Conservation (phyloP, 2,888 invertebrate genomes). For the Drosophila fungiperda region DNA sequence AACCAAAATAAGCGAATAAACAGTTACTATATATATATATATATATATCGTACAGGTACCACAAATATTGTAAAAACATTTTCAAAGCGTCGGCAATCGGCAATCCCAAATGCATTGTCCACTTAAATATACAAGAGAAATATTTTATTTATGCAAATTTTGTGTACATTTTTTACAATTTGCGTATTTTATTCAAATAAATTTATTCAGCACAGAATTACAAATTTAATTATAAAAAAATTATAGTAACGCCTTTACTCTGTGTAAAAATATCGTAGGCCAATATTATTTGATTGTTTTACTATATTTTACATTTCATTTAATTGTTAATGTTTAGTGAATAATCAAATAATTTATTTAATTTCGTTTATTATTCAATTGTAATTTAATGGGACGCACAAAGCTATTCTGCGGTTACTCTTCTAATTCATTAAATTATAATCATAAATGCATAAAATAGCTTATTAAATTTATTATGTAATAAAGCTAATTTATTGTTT, state of each 20-base stretch:
- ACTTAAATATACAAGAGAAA: slow-evolving; percentile 8
- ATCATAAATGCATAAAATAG: background rate
- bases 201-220: slow-evolving; percentile 30
- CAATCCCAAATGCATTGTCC: slow-evolving; percentile 48
- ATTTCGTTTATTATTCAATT: background rate
- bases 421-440: background rate
- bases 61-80: slow-evolving; percentile 75
- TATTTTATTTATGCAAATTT: slow-evolving; percentile 39
- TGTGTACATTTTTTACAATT: slow-evolving; percentile 33
- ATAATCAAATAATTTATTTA: background rate
- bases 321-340: background rate
- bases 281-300: background rate
- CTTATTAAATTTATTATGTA: background rate
- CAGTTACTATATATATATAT: background rate
- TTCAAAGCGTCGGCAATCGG: slow-evolving; percentile 50
- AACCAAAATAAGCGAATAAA: slow-evolving; percentile 2
- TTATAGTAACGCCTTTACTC: background rate
- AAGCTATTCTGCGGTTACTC: background rate
- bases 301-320: background rate
- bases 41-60: slow-evolving; percentile 14
- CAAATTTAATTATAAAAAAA: background rate
- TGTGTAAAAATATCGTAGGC: background rate
- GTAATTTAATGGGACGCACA: background rate
- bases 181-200: slow-evolving; percentile 66
- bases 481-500: background rate